Evolutionary conservation across 53 echinoderm and acorn worm genomes (phyloP), one percentile per base, ranked within the genome.

Genomic region (Holothuria scabra): DNA sequence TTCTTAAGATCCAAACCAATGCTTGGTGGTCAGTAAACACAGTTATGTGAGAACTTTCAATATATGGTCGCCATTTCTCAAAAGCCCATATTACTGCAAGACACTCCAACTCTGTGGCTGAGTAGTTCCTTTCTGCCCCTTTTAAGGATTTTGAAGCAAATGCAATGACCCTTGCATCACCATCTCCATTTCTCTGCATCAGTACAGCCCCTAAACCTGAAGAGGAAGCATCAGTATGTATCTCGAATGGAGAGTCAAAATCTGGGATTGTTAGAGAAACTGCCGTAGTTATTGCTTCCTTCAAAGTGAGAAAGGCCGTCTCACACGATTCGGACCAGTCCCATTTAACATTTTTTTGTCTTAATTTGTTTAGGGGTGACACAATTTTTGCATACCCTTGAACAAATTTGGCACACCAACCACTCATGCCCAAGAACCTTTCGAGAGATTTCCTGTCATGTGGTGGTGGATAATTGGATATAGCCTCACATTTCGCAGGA

Each of bases 11-110:
- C n/a, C n/a, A n/a, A 80, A 20, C 80, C 80, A 80, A 58, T 20
- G 48, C 48, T 48, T 48, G 48, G 12, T 48, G 48, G 35, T 80
- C 80, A 59, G 80, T 59, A 29, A 58, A 49, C 21, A 59, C 71
- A 66, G 29, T 85, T 58, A 75, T 38, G 11, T 41, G 78, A 13
- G 24, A 25, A 52, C 78, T 52, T 52, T 76, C 78, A 19, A 76
- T 46, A 30, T 89, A 89, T 16, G 56, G 56, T 58, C 67, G 56
- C 87, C 81, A 88, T 41, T 65, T 85, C 22, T 68, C 68, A 35
- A 66, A 28, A 22, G 86, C 86, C 90, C 90, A 90, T 26, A 86
- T 67, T 23, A 86, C 85, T 11, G 75, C 90, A 20, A 85, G 59
- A 69, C 86, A 90, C 35, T 90, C 83, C 55, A 37, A 20, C 74